These are phyloP conservation scores for Lacanobia wlatinum DNA, from an alignment of 2,888 invertebrate species.

Conservation along the genomic window DNA sequence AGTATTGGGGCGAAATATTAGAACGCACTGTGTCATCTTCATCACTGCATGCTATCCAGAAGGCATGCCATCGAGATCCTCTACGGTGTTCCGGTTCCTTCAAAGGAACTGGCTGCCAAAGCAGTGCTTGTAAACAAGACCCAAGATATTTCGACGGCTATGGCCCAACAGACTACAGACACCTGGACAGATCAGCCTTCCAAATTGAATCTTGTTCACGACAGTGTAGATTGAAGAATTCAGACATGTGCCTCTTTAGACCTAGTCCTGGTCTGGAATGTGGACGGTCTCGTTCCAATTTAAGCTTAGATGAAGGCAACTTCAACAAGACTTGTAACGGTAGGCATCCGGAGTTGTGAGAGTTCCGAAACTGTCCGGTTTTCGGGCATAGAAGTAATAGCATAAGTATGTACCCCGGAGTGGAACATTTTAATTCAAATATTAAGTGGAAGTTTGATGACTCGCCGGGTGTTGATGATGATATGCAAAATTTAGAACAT, in stretches of 20 bases:
- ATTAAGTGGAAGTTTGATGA: constrained; percentile 89
- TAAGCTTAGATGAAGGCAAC: constrained; percentile 88
- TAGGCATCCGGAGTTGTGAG: constrained; percentile 90
- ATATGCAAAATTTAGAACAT: constrained; percentile 85
- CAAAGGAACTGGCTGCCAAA: constrained; percentile 82
- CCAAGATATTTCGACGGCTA: constrained; percentile 87
- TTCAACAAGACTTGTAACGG: constrained; percentile 88
- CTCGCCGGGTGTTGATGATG: constrained; percentile 80
- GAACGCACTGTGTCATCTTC: constrained; percentile 94
- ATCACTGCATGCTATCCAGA: constrained; percentile 93
- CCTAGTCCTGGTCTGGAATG: constrained; percentile 85
- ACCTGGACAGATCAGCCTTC: constrained; percentile 86
- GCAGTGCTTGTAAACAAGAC: constrained; percentile 83
- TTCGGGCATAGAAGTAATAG: constrained; percentile 90
- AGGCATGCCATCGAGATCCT: constrained; percentile 86
- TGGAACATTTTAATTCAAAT: constrained; percentile 88
- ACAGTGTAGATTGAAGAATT: constrained; percentile 87
- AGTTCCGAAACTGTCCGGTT: constrained; percentile 88
- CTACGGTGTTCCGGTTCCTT: constrained; percentile 86
- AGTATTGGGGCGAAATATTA: constrained; percentile 94
- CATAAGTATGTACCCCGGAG: constrained; percentile 86
- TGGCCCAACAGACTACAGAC: constrained; percentile 84
- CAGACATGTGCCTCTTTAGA: constrained; percentile 87
- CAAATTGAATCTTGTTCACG: constrained; percentile 88
- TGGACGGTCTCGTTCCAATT: constrained; percentile 87